These are phyloP conservation scores for Lutjanus campechanus DNA, from an alignment of 2,797 vertebrate genomes.

Conservation along the genomic window DNA sequence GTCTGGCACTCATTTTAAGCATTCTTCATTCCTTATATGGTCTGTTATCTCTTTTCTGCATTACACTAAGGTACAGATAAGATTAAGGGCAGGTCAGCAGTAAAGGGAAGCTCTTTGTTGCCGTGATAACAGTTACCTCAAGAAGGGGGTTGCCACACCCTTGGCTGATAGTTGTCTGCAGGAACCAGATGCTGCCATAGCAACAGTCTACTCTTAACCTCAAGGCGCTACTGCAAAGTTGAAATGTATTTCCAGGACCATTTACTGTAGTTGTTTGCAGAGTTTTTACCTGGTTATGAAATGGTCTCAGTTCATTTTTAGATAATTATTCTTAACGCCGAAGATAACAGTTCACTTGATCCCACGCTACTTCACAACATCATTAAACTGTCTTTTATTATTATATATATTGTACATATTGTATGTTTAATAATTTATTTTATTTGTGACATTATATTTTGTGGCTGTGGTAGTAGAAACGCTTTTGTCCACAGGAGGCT, in stretches of 20 bases:
- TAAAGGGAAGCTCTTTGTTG: slow-evolving; percentile 29
- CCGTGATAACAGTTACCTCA: slow-evolving; percentile 17
- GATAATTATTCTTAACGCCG: too few species aligned
- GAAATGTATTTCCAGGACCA: neutral
- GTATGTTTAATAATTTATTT: too few species aligned
- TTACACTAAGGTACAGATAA: slow-evolving; percentile 48
- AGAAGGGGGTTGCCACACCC: slow-evolving; percentile 14
- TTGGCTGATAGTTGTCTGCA: slow-evolving; percentile 28
- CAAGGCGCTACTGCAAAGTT: neutral
- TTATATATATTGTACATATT: too few species aligned
- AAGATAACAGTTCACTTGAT: too few species aligned
- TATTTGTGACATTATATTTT: too few species aligned
- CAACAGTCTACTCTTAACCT: neutral
- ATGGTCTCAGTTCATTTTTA: too few species aligned
- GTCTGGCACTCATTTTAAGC: slow-evolving; percentile 45
- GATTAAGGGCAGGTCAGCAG: slow-evolving; percentile 39
- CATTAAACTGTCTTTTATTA: too few species aligned
- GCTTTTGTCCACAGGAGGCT: too few species aligned
- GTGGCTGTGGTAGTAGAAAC: too few species aligned
- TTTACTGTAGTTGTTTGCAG: neutral
- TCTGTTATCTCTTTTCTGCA: slow-evolving; percentile 30
- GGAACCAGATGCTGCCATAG: neutral
- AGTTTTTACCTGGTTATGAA: too few species aligned
- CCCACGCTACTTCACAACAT: too few species aligned
- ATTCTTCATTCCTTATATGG: slow-evolving; percentile 39